Evolutionary conservation across 2,888 invertebrate genomes (phyloP).

Genomic region (Euzophera pinguis): DNA sequence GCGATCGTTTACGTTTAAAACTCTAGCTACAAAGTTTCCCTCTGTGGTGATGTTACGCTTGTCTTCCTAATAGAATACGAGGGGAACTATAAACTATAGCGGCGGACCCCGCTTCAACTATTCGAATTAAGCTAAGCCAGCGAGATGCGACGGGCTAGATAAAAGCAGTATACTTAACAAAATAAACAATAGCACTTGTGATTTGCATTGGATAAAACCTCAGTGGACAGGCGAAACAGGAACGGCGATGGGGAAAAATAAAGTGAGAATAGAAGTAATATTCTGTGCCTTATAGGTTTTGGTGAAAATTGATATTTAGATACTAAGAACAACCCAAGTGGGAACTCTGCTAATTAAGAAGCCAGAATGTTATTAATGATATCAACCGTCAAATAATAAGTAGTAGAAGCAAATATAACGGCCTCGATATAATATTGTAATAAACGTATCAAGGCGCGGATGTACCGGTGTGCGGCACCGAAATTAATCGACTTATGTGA

Average conservation of each 20-base stretch:
- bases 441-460: no score
- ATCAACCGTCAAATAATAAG: no score
- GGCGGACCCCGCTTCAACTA: constrained; percentile 7
- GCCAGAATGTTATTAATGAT: no score
- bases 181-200: constrained; percentile 30
- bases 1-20: neutral
- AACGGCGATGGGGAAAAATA: constrained; percentile 21
- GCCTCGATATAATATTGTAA: no score
- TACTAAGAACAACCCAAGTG: no score
- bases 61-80: constrained; percentile 8
- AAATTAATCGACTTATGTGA: no score
- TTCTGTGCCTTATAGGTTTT: neutral
- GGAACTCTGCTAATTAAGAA: no score
- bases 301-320: no score
- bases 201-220: constrained; percentile 49
- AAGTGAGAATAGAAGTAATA: neutral
- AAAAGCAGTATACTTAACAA: constrained; percentile 8
- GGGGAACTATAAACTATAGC: constrained; percentile 6
- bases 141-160: constrained; percentile 4
- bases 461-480: no score
- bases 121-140: constrained; percentile 8
- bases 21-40: constrained; percentile 1
- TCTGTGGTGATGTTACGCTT: constrained; percentile 2
- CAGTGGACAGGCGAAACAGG: constrained; percentile 39
- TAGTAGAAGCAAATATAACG: no score